Conservation (phyloP, 2,888 invertebrate species). For the Smittia aterrima region DNA sequence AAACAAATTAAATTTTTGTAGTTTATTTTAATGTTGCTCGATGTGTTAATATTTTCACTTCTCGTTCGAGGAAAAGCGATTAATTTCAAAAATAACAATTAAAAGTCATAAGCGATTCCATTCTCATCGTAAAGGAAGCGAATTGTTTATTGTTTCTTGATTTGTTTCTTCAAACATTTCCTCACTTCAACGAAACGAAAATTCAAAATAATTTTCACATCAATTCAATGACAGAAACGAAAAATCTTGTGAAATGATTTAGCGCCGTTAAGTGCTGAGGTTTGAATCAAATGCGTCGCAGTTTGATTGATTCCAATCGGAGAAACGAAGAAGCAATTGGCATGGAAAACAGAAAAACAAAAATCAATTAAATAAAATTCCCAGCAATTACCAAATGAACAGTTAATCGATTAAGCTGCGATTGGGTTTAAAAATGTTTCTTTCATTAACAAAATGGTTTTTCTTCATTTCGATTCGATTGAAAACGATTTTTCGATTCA, state of each 20-base stretch:
- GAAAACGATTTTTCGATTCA: neutral
- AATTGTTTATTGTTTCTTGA: too few species aligned
- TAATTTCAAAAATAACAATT: too few species aligned
- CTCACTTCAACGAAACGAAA: neutral
- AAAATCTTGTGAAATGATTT: neutral
- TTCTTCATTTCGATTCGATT: constrained; percentile 6
- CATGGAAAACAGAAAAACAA: neutral
- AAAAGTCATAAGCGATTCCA: too few species aligned
- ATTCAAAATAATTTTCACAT: neutral
- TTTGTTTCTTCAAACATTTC: neutral
- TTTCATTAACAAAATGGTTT: constrained; percentile 1
- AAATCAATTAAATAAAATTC: constrained; percentile 13
- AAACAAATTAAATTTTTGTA: too few species aligned
- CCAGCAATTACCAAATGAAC: neutral
- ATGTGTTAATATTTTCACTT: too few species aligned
- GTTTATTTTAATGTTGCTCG: too few species aligned
- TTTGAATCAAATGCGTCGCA: neutral
- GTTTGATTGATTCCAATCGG: constrained; percentile 9
- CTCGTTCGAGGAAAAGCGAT: too few species aligned
- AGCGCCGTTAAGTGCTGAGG: neutral
- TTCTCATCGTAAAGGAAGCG: too few species aligned
- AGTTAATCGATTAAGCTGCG: constrained; percentile 23
- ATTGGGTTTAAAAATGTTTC: constrained; percentile 6
- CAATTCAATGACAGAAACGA: neutral
- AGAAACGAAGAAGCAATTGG: neutral